These are phyloP conservation scores for Jacana jacana DNA, from an alignment of 2,113 vertebrate species.

Conservation along the genomic window DNA sequence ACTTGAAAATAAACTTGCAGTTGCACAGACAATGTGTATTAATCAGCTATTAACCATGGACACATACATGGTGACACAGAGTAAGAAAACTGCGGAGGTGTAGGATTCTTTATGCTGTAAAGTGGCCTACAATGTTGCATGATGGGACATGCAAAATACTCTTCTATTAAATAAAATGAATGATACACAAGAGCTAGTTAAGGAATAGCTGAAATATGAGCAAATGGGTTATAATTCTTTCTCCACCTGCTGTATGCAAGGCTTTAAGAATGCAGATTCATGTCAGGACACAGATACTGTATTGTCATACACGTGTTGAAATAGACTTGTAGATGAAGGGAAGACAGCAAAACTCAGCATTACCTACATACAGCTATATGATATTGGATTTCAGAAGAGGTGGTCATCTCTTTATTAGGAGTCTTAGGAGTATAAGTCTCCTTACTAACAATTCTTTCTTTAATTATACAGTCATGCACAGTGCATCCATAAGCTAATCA, in stretches of 20 bases:
- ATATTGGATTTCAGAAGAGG: background rate
- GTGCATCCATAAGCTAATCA: background rate
- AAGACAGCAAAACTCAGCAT: background rate
- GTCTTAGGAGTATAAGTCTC: background rate
- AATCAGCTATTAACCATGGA: background rate
- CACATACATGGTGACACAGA: background rate
- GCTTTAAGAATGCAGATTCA: background rate
- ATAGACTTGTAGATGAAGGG: background rate
- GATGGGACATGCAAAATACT: background rate
- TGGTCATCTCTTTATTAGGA: background rate
- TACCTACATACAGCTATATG: background rate
- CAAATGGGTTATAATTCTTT: background rate
- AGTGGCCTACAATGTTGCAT: background rate
- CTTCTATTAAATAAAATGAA: conserved; percentile 1
- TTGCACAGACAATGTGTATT: background rate
- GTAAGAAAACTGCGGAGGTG: background rate
- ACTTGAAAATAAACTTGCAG: background rate
- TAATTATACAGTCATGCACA: background rate
- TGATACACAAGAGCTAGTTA: background rate
- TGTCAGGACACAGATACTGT: background rate
- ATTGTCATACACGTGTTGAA: background rate
- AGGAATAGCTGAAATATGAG: background rate
- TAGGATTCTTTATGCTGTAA: background rate
- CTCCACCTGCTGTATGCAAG: background rate
- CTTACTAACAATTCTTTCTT: background rate